Evolutionary conservation across 2,113 vertebrate species (phyloP), one percentile per base, ranked within the genome.

Genomic region (Albula goreensis): DNA sequence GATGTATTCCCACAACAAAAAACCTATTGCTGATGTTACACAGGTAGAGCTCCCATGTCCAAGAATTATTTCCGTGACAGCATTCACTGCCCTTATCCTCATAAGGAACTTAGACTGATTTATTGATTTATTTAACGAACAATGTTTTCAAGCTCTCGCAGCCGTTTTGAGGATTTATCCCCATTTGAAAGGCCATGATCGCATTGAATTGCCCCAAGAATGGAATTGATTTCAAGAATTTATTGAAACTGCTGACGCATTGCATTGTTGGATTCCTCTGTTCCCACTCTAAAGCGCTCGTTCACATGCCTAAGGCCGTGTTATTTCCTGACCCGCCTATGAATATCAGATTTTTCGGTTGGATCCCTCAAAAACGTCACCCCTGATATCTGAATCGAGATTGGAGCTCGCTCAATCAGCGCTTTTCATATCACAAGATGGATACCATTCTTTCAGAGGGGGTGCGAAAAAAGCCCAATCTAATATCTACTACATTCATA

Each of bases 371-470:
- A 92, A 88, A 70, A 91, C 92, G 91, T 92, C 92, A 91, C 90
- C 87, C 82, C 57, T 91, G 91, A 93, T 92, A 92, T 91, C 83
- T 84, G 81, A n/a, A 90, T 90, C 90, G 91, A 93, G 89, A 89
- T 87, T 82, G 84, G 88, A 87, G 89, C 89, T 89, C 89, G 77
- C 78, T 91, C 92, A 92, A 92, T 93, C 90, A 86, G 89, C 84
- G 74, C 79, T 83, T 87, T 87, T 56, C 17, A 79, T 85, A 88
- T 82, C 81, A 89, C 82, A 88, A 92, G 92, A 94, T 91, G 48
- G 93, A 95, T 92, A 83, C 66, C 74, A 79, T 90, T 90, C 89
- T 84, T 92, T 92, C 80, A 70, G 31, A 41, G 78, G 88, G 85
- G 53, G 17, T 31, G 70, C 31, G 15, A 80, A 87, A 88, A 86